Percentiles rank a stretch among this genome's conserved stretches.
phyloP scores from a whole-genome alignment of 2,113 vertebrate species.

The Gnathonemus longibarbis region DNA sequence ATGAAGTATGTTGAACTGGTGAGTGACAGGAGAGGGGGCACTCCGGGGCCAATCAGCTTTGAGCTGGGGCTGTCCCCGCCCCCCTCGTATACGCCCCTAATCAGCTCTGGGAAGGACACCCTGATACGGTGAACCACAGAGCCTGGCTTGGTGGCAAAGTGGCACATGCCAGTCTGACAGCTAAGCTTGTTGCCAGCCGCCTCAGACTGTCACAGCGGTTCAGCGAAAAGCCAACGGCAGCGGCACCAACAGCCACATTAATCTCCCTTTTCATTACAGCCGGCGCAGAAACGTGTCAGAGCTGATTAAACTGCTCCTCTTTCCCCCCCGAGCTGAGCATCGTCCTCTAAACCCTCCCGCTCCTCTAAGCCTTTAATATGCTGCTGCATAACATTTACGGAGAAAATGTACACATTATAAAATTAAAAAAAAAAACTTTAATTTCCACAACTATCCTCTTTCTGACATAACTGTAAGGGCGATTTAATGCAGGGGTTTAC shows the following conservation, averaged over 20 bases:
- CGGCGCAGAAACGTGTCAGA: neutral
- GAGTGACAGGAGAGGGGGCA: neutral
- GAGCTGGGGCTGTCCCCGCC: neutral
- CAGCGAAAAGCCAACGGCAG: constrained; percentile 10
- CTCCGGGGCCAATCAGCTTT: neutral
- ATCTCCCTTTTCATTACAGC: constrained; percentile 21
- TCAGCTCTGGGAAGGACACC: neutral
- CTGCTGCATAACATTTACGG: neutral
- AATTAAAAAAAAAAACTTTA: neutral
- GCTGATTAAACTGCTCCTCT: constrained; percentile 11
- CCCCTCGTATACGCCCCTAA: neutral
- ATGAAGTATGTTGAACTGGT: neutral
- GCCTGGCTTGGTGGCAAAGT: constrained; percentile 13
- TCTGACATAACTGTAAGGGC: neutral
- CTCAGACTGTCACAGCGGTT: constrained; percentile 28
- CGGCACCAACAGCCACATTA: neutral
- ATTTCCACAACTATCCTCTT: neutral
- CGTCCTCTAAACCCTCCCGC: neutral
- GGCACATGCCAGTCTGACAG: neutral
- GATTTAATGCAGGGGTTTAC: neutral
- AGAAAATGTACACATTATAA: neutral
- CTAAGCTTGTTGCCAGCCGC: constrained; percentile 31
- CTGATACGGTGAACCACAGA: constrained; percentile 11
- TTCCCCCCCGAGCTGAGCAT: neutral
- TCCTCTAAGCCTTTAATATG: neutral